phyloP scores from a whole-genome alignment of 2,888 invertebrate genomes.

The Pseudococcus viburni region DNA sequence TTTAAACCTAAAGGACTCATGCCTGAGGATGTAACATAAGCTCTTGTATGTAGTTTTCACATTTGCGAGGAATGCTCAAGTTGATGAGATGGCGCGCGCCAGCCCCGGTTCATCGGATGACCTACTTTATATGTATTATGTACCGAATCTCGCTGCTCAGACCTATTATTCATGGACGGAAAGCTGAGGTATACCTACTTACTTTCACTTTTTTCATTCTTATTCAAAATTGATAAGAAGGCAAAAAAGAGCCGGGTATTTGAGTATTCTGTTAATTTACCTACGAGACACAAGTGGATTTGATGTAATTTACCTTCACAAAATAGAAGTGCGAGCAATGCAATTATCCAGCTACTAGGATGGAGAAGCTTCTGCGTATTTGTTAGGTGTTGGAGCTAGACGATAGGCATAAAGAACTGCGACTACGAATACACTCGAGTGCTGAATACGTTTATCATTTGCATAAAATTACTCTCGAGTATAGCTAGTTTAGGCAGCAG shows the following conservation, averaged over 20 bases:
- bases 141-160: conserved; percentile 46
- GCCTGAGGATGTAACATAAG: neutral
- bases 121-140: conserved; percentile 66
- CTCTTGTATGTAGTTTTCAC: neutral
- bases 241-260: conserved; percentile 3
- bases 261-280: conserved; percentile 21
- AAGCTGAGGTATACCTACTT: conserved; percentile 47
- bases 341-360: neutral
- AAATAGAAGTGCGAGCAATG: neutral
- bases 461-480: conserved; percentile 38
- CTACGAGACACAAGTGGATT: neutral
- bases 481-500: neutral
- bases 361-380: neutral
- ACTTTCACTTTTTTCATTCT: conserved; percentile 46
- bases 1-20: neutral
- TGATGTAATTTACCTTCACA: neutral
- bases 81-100: neutral
- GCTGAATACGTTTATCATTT: neutral
- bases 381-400: neutral
- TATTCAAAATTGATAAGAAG: conserved; percentile 43
- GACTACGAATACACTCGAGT: neutral
- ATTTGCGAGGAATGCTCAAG: neutral
- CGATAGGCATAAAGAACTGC: neutral
- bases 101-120: conserved; percentile 18
- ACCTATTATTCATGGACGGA: conserved; percentile 49